phyloP scores from a whole-genome alignment of 2,113 vertebrate species.

The Cyphomyrus plagiostoma region DNA sequence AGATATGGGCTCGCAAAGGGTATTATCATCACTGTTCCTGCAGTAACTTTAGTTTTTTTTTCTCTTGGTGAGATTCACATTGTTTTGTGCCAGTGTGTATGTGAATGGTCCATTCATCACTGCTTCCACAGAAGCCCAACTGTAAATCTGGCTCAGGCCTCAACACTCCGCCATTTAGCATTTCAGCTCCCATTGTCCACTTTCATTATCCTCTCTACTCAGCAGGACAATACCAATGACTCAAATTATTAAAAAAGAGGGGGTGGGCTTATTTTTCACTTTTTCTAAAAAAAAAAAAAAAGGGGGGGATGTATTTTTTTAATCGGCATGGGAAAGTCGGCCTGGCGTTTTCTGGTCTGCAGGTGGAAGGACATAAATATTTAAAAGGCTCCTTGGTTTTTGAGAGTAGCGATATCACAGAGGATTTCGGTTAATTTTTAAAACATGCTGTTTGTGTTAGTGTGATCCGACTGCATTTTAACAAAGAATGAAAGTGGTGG shows the following conservation, averaged over 20 bases:
- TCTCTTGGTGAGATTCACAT: slow-evolving; percentile 29
- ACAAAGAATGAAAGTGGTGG: background rate
- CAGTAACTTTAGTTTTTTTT: background rate
- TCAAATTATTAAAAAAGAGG: slow-evolving; percentile 1
- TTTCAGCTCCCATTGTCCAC: slow-evolving; percentile 25
- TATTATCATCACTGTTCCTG: background rate
- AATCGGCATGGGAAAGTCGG: slow-evolving; percentile 20
- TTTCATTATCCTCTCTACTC: slow-evolving; percentile 21
- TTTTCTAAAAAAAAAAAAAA: background rate
- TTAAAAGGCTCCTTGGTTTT: background rate
- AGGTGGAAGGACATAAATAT: background rate
- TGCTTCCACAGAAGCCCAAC: slow-evolving; percentile 47
- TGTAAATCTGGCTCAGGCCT: slow-evolving; percentile 11
- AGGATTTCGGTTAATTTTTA: background rate
- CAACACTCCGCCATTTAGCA: background rate
- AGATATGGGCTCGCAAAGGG: background rate
- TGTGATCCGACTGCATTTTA: background rate
- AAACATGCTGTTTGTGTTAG: slow-evolving; percentile 1
- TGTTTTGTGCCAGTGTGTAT: slow-evolving; percentile 36
- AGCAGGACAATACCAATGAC: slow-evolving; percentile 15
- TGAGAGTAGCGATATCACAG: background rate
- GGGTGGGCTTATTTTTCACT: background rate
- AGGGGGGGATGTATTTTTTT: background rate
- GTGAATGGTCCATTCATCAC: slow-evolving; percentile 43
- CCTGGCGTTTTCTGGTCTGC: background rate